Evolutionary conservation across 2,888 invertebrate species (phyloP), one percentile per base, ranked within the genome.

Genomic region (Cylloceria caligata): DNA sequence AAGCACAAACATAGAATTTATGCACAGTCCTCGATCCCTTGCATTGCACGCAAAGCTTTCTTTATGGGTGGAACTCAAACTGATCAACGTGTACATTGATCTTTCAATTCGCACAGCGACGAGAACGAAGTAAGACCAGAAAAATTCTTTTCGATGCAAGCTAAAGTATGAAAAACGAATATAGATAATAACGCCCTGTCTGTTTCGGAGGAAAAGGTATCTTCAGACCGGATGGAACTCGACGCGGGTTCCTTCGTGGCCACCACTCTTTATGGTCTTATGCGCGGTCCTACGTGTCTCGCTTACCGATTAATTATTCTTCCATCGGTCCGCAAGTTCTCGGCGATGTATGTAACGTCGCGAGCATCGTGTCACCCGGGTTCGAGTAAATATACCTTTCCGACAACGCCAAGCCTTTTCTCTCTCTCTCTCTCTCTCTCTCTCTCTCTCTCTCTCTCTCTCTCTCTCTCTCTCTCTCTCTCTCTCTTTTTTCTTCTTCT

Each of bases 251-350:
- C 74, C 74, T 81, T 62, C 77, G 36, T 65, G 62, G 45, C 36
- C 65, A 34, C 47, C 39, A 19, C 77, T 83, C 85, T 85, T 86
- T 86, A 82, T 77, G 80, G 82, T 81, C 79, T 83, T 88, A 86
- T 88, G 87, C 85, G 86, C 85, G 86, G 47, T 73, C 76, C 84
- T 86, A 90, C 90, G 90, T 90, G 90, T 87, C 86, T 86, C 19
- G 90, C 86, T 76, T 90, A 88, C 88, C 80, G 86, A 90, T 89
- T 87, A 87, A 88, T 89, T 88, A 85, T 88, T 87, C 88, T 45
- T 84, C 86, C 85, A 85, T 83, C 74, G 79, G 84, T 45, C 57
- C 55, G 68, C 60, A 67, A 30, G 64, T 27, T 62, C 60, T 67
- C 76, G 60, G 24, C 76, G 62, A 62, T 57, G 34, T 36, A 30